A percentile compares a stretch with the other conserved stretches of the same genome.
Evolutionary conservation across 1,140 invertebrate genomes (phyloP).

Genomic region (Meloidogyne exigua): DNA sequence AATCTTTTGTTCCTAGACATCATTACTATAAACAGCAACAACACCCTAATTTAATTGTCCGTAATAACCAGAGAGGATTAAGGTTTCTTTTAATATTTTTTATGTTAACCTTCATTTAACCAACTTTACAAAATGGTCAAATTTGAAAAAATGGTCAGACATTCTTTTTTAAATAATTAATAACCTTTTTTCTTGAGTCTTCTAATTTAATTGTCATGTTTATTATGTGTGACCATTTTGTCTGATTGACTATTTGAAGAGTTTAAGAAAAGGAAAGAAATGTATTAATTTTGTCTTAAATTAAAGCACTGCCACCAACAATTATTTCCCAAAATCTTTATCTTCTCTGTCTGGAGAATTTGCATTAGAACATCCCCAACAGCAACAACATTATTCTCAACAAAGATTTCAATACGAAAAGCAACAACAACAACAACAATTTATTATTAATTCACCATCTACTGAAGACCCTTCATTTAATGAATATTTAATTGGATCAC

Average conservation of each 20-base stretch:
- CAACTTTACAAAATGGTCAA: too few relatives aligned
- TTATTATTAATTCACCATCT: neutral
- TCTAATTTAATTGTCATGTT: too few relatives aligned
- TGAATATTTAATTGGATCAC: neutral
- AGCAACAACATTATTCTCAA: neutral
- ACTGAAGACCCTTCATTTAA: neutral
- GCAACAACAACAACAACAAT: neutral
- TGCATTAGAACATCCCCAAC: neutral
- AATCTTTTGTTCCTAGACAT: neutral
- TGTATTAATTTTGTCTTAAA: neutral
- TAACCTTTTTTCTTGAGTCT: too few relatives aligned
- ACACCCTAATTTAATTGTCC: neutral
- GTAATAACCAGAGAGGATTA: neutral
- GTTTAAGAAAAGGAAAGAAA: too few relatives aligned
- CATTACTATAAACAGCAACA: neutral
- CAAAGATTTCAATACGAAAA: neutral
- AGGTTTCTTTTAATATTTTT: neutral
- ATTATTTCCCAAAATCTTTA: conserved; percentile 1
- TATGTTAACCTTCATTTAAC: neutral
- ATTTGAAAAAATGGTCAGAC: too few relatives aligned
- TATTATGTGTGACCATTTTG: too few relatives aligned
- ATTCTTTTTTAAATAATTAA: too few relatives aligned
- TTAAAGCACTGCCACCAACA: neutral
- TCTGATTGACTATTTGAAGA: too few relatives aligned
- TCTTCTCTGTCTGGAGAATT: neutral